Evolutionary conservation across 2,113 vertebrate genomes (phyloP), one percentile per base, ranked within the genome.

Genomic region (Zosterops pallidus): DNA sequence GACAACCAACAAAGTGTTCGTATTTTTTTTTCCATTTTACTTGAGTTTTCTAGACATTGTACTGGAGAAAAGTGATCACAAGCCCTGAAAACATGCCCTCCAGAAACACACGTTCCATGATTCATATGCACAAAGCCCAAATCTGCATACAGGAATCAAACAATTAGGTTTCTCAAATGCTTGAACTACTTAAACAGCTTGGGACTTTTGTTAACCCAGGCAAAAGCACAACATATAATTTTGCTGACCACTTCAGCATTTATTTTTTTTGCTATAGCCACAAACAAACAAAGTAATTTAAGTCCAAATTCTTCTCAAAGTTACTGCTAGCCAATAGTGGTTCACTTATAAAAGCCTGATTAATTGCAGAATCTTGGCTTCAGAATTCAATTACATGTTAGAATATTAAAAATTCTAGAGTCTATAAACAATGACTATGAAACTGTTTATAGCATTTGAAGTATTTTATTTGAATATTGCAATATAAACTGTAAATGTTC

Each of bases 371-470:
- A 94, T 86, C 56, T 92, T 92, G 90, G 88, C 90, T 93, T 89
- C 65, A 82, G 53, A 95, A 93, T 95, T 93, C 92, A 94, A 90
- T 94, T 93, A 95, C 88, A 69, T 31, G 57, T 64, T 84, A 80
- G 63, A 96, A 96, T 89, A 96, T 92, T 93, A 93, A 96, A 91
- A 77, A 93, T 41, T 79, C 83, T 82, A 23, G 49, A 96, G 93
- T 89, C 83, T 72, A 95, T 94, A 97, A 97, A 95, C 90, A 97
- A 93, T 86, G 28, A 96, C 92, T 86, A 79, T 93, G 92, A 95
- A 95, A 62, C 49, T 33, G 64, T 90, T 94, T 81, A 96, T 55
- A 86, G 93, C 60, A 84, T 90, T 94, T 96, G 62, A 89, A 92
- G 63, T 90, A 86, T 92, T 96, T 96, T 96, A 92, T 86, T 93